Evolutionary conservation across 2,888 invertebrate species (phyloP).

Genomic region (Nephrocerus scutellatus): DNA sequence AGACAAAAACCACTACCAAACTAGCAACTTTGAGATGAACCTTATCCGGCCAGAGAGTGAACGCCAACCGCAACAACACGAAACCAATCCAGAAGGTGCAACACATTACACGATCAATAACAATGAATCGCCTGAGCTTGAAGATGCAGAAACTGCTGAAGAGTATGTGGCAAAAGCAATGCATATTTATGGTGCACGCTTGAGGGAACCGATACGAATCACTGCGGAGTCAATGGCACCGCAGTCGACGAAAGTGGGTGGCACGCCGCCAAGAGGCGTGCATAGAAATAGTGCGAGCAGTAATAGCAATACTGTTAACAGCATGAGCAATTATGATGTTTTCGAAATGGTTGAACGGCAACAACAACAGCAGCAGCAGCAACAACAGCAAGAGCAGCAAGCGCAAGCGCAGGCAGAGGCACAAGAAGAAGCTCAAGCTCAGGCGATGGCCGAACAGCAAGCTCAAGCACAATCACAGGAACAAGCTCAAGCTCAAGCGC

Average conservation of each 20-base stretch:
- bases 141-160: constrained; percentile 41
- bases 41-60: constrained; percentile 37
- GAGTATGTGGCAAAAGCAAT: constrained; percentile 46
- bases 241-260: constrained; percentile 1
- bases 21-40: constrained; percentile 39
- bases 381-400: constrained; percentile 19
- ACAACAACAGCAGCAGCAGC: constrained; percentile 1
- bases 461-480: constrained; percentile 13
- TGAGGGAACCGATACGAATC: constrained; percentile 32
- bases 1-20: constrained; percentile 26
- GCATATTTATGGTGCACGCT: constrained; percentile 36
- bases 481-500: constrained; percentile 8
- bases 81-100: constrained; percentile 18
- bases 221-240: constrained; percentile 15
- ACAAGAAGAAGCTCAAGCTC: constrained; percentile 24
- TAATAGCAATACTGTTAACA: constrained; percentile 1
- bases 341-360: constrained; percentile 6
- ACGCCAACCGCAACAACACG: constrained; percentile 20
- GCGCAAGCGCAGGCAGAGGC: constrained; percentile 27
- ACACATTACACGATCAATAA: constrained; percentile 21
- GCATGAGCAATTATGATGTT: constrained; percentile 18
- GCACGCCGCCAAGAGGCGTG: not conserved
- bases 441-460: constrained; percentile 24
- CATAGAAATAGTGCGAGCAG: not conserved
- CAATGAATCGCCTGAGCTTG: constrained; percentile 23